These are phyloP conservation scores for Amiota mariae DNA, from an alignment of 2,888 invertebrate genomes.

Conservation along the genomic window DNA sequence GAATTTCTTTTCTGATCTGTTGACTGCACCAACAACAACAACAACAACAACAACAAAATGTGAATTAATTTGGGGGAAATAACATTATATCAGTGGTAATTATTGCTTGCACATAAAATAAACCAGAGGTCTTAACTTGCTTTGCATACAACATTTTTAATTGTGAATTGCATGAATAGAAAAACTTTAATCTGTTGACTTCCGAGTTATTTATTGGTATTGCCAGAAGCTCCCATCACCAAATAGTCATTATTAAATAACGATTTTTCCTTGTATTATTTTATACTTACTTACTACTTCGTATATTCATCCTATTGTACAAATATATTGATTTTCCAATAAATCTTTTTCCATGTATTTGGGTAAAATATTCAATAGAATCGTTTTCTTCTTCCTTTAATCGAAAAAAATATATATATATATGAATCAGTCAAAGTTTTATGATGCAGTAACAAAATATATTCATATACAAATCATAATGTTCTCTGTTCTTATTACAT, in stretches of 20 bases:
- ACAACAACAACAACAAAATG: background rate
- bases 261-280: background rate
- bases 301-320: background rate
- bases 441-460: background rate
- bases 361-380: constrained; percentile 6
- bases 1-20: background rate
- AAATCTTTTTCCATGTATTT: background rate
- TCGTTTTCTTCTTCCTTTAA: background rate
- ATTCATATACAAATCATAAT: background rate
- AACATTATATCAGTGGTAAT: constrained; percentile 14
- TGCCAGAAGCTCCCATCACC: too few relatives aligned
- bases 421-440: constrained; percentile 14
- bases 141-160: background rate
- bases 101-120: background rate
- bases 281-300: background rate
- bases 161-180: background rate
- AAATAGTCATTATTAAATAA: background rate
- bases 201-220: background rate
- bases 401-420: background rate
- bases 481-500: too few relatives aligned
- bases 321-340: background rate
- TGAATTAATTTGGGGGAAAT: background rate
- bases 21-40: background rate
- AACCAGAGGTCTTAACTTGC: background rate
- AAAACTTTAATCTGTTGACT: background rate